Evolutionary conservation across 2,888 invertebrate species (phyloP).

Genomic region (Portevinia maculata): DNA sequence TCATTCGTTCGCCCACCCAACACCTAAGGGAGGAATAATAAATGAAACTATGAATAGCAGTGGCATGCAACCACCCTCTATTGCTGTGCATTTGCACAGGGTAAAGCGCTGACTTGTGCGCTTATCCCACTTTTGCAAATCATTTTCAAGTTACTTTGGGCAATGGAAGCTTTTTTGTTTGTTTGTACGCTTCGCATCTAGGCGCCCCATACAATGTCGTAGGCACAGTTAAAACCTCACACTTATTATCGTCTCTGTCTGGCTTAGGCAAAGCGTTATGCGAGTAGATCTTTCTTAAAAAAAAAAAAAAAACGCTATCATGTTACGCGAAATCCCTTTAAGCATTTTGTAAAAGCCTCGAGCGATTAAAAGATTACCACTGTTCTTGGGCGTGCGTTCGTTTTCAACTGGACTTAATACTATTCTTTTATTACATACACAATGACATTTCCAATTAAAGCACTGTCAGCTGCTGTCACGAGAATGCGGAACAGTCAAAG

Average conservation of each 20-base stretch:
- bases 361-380: conserved; percentile 34
- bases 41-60: conserved; percentile 26
- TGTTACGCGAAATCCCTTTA: conserved; percentile 54
- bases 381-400: conserved; percentile 26
- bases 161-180: conserved; percentile 22
- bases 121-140: conserved; percentile 70
- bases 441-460: conserved; percentile 41
- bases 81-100: conserved; percentile 19
- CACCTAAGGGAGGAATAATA: conserved; percentile 38
- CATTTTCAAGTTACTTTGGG: conserved; percentile 67
- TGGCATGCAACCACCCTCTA: not conserved
- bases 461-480: conserved; percentile 44
- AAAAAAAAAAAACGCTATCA: not conserved
- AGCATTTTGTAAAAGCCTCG: conserved; percentile 42
- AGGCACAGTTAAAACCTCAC: conserved; percentile 6
- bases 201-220: conserved; percentile 35
- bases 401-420: conserved; percentile 46
- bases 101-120: conserved; percentile 65
- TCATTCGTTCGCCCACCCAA: conserved; percentile 7
- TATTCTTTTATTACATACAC: conserved; percentile 27
- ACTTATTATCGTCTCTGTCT: not conserved
- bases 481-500: conserved; percentile 63
- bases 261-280: too few relatives aligned
- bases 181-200: conserved; percentile 1
- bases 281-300: not conserved